Evolutionary conservation across 1,140 invertebrate genomes (phyloP).

Genomic region (Manduca sexta): DNA sequence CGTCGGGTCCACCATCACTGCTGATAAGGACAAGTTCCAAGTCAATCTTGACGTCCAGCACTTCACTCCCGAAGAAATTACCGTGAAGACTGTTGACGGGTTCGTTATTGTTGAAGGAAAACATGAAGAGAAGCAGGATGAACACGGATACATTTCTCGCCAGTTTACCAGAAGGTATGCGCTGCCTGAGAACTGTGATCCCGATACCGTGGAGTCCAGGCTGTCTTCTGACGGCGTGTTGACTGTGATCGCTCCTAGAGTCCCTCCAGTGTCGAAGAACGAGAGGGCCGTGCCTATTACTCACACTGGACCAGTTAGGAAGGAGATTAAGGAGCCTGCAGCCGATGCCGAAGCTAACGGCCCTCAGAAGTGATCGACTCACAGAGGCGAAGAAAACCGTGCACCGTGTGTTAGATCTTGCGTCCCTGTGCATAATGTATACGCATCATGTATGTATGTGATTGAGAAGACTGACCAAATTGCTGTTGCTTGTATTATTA

Average conservation of each 20-base stretch:
- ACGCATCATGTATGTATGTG: no score
- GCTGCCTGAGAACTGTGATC: slow-evolving; percentile 80
- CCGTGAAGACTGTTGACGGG: slow-evolving; percentile 84
- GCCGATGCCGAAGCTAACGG: slow-evolving; percentile 28
- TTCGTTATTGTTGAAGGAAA: slow-evolving; percentile 80
- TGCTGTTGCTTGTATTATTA: no score
- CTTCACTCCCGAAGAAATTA: slow-evolving; percentile 88
- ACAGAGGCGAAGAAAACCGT: neutral
- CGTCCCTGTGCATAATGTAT: neutral
- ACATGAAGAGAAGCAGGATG: slow-evolving; percentile 84
- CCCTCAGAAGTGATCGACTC: slow-evolving; percentile 2
- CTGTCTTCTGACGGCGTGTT: slow-evolving; percentile 85
- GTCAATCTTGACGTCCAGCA: slow-evolving; percentile 88
- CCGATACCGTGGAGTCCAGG: slow-evolving; percentile 77
- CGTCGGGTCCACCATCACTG: slow-evolving; percentile 81
- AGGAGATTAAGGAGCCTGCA: slow-evolving; percentile 49
- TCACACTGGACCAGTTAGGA: slow-evolving; percentile 75
- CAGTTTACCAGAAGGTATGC: slow-evolving; percentile 82
- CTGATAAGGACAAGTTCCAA: slow-evolving; percentile 75
- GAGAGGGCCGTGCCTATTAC: slow-evolving; percentile 77
- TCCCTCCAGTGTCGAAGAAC: slow-evolving; percentile 62
- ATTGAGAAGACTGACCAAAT: no score
- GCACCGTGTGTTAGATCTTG: neutral
- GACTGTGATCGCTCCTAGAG: slow-evolving; percentile 77
- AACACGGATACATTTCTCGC: slow-evolving; percentile 82